These are phyloP conservation scores for Chloebia gouldiae DNA, from an alignment of 2,113 vertebrate genomes.

Conservation along the genomic window DNA sequence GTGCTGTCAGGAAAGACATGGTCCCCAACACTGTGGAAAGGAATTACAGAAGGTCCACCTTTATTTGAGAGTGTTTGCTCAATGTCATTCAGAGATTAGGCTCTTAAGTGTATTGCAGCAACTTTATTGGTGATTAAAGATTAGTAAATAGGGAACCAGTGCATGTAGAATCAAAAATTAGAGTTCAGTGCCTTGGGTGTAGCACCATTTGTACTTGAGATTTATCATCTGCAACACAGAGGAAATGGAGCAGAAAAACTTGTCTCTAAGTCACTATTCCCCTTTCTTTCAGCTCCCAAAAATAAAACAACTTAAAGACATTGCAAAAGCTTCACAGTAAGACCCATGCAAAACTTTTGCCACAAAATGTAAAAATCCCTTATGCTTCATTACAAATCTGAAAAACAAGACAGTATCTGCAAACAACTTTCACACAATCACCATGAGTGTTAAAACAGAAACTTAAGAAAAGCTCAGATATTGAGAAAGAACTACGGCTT, in stretches of 20 bases:
- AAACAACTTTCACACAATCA: conserved; percentile 20
- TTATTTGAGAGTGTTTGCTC: not conserved
- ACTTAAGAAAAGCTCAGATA: not conserved
- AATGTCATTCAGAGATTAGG: not conserved
- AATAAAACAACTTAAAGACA: conserved; percentile 42
- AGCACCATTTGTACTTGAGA: not conserved
- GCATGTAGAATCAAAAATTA: not conserved
- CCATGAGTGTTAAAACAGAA: conserved; percentile 10
- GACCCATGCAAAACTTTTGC: conserved; percentile 54
- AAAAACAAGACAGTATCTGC: conserved; percentile 27
- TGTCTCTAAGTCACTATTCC: conserved; percentile 19
- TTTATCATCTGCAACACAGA: not conserved
- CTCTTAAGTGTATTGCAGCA: not conserved
- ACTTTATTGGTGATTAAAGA: not conserved
- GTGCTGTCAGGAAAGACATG: not conserved
- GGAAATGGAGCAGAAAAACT: conserved; percentile 45
- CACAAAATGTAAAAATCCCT: conserved; percentile 56
- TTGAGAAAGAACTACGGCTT: not conserved
- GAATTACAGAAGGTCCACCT: not conserved
- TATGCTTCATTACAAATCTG: conserved; percentile 48
- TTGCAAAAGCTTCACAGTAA: conserved; percentile 40
- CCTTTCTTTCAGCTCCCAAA: conserved; percentile 16
- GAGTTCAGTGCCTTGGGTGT: not conserved
- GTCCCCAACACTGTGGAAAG: not conserved
- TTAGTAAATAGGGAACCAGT: not conserved